A percentile compares a stretch with the other conserved stretches of the same genome.
Conservation (phyloP, 2,113 vertebrate genomes). For the Abramis brama region DNA sequence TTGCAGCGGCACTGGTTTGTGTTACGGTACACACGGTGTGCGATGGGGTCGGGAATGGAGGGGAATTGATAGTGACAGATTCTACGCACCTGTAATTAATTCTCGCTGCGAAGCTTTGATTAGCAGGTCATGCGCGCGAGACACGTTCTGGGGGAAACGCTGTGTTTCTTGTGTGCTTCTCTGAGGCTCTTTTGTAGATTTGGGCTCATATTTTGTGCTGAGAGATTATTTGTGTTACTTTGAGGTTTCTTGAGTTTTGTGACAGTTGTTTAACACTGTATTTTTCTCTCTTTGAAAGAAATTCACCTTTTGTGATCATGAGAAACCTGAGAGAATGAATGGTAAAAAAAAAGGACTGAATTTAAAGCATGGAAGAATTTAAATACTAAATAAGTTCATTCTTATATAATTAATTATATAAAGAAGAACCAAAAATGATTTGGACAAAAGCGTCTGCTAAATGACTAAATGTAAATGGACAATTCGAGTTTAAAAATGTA, state of each 20-base stretch:
- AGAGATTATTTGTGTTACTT: not conserved
- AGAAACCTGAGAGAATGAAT: not conserved
- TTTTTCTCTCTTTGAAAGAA: not conserved
- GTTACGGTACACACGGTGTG: not conserved
- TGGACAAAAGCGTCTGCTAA: too few species aligned
- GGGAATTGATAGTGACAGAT: constrained; percentile 51
- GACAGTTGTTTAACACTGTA: not conserved
- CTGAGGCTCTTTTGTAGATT: not conserved
- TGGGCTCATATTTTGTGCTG: not conserved
- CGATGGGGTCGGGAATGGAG: not conserved
- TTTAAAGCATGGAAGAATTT: not conserved
- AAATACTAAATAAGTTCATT: not conserved
- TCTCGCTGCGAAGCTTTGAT: constrained; percentile 23
- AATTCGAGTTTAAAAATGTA: not conserved
- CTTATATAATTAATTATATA: not conserved
- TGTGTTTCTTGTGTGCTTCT: constrained; percentile 23
- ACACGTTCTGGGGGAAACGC: not conserved
- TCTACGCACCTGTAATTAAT: constrained; percentile 48
- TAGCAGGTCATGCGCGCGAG: constrained; percentile 3
- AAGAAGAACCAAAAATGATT: not conserved
- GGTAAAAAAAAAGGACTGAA: not conserved
- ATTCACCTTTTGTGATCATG: not conserved
- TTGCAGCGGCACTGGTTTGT: not conserved
- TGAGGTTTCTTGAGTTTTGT: not conserved
- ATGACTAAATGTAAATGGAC: too few species aligned